Evolutionary conservation across 2,113 vertebrate species (phyloP).

Genomic region (Ahaetulla prasina): DNA sequence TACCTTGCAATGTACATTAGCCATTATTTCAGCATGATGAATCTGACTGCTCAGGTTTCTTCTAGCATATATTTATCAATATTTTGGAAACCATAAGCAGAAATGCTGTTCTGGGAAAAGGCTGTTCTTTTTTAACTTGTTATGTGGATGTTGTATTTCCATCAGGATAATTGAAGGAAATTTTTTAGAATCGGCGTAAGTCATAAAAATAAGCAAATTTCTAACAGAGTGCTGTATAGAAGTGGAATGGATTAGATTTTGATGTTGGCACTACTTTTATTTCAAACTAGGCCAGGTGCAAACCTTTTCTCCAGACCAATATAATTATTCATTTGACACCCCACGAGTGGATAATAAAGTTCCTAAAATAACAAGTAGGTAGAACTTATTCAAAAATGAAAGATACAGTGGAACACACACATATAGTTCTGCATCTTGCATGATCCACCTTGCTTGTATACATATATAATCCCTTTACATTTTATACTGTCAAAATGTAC

Average conservation of each 20-base stretch:
- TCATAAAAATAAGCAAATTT: background rate
- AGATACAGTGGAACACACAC: background rate
- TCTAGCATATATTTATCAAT: constrained; percentile 47
- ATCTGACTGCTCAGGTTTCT: constrained; percentile 40
- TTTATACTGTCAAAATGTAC: background rate
- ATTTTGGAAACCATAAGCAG: constrained; percentile 51
- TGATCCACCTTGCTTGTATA: background rate
- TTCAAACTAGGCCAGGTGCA: background rate
- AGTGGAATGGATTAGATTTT: background rate
- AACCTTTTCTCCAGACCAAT: background rate
- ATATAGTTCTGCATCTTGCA: background rate
- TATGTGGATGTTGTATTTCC: constrained; percentile 1
- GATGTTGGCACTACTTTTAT: background rate
- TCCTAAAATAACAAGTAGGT: background rate
- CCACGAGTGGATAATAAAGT: background rate
- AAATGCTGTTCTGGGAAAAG: constrained; percentile 57
- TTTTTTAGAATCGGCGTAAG: constrained; percentile 19
- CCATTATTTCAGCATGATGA: constrained; percentile 34
- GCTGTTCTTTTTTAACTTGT: constrained; percentile 51
- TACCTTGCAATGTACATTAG: constrained; percentile 48
- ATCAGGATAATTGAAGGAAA: constrained; percentile 30
- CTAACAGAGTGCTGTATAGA: background rate
- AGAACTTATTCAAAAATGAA: background rate
- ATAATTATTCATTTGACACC: background rate
- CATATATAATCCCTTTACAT: background rate